A percentile compares a stretch with the other conserved stretches of the same genome.
Evolutionary conservation across 2,797 vertebrate species (phyloP).

Genomic region (Myripristis jacobus): DNA sequence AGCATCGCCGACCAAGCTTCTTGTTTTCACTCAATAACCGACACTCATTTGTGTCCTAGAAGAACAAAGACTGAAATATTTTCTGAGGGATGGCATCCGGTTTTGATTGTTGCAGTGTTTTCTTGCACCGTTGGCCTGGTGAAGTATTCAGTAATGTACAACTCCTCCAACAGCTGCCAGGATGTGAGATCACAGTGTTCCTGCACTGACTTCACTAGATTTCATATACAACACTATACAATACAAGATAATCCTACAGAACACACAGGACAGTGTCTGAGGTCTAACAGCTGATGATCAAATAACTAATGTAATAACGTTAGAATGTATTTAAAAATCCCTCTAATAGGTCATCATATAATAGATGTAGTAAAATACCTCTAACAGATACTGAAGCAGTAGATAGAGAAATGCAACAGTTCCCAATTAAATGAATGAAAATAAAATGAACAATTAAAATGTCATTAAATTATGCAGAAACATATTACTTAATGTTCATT

Average conservation of each 20-base stretch:
- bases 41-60: constrained; percentile 7
- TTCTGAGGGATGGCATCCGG: neutral
- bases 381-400: too few relatives aligned
- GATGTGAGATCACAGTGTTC: neutral
- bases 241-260: neutral
- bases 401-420: too few relatives aligned
- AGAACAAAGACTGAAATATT: neutral
- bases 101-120: constrained; percentile 6
- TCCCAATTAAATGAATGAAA: too few relatives aligned
- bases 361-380: too few relatives aligned
- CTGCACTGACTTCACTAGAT: too few relatives aligned
- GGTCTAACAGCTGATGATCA: neutral
- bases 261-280: neutral
- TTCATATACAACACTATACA: neutral
- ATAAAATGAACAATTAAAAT: too few relatives aligned
- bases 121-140: neutral
- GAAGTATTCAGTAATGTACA: neutral
- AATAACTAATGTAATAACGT: too few relatives aligned
- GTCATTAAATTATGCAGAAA: too few relatives aligned
- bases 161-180: neutral
- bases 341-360: too few relatives aligned
- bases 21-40: constrained; percentile 24
- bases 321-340: too few relatives aligned
- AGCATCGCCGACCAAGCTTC: neutral
- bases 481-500: too few relatives aligned